Percentiles rank a stretch among this genome's conserved stretches.
phyloP scores from a whole-genome alignment of 1,140 invertebrate species.

The Danaus plexippus region DNA sequence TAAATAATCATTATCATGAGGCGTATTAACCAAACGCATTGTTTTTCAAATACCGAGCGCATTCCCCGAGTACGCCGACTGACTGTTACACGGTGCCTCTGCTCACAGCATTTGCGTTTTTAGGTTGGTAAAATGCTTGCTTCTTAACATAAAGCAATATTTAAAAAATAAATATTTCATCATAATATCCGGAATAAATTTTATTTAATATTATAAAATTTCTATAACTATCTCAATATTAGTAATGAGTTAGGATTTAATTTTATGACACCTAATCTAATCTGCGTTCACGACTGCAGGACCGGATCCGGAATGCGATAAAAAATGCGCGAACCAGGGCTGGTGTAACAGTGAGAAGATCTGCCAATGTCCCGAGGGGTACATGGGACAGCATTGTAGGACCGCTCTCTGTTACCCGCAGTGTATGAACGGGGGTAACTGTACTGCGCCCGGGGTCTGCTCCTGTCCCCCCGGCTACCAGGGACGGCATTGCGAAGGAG shows the following conservation, averaged over 20 bases:
- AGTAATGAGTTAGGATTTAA: too few species aligned
- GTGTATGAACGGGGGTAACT: slow-evolving; percentile 93
- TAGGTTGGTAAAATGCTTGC: slow-evolving; percentile 65
- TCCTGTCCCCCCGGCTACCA: slow-evolving; percentile 90
- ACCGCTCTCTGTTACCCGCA: slow-evolving; percentile 92
- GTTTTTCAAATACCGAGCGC: slow-evolving; percentile 44
- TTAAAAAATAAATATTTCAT: too few species aligned
- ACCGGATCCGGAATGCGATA: slow-evolving; percentile 89
- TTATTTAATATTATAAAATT: too few species aligned
- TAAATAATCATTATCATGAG: slow-evolving; percentile 15
- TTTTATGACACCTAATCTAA: background rate
- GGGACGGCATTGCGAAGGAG: slow-evolving; percentile 93
- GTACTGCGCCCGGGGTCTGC: slow-evolving; percentile 89
- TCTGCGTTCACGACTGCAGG: slow-evolving; percentile 65
- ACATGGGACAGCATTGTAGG: slow-evolving; percentile 90
- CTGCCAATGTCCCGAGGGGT: slow-evolving; percentile 90
- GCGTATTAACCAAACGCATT: slow-evolving; percentile 57
- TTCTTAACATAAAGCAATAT: slow-evolving; percentile 21
- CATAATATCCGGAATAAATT: too few species aligned
- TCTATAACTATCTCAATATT: too few species aligned
- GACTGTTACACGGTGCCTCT: slow-evolving; percentile 61
- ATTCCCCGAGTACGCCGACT: slow-evolving; percentile 48
- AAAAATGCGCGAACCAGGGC: slow-evolving; percentile 87
- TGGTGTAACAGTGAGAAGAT: slow-evolving; percentile 86
- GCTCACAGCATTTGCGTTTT: slow-evolving; percentile 67